Evolutionary conservation across 2,888 invertebrate genomes (phyloP).

Genomic region (Melipona bicolor): DNA sequence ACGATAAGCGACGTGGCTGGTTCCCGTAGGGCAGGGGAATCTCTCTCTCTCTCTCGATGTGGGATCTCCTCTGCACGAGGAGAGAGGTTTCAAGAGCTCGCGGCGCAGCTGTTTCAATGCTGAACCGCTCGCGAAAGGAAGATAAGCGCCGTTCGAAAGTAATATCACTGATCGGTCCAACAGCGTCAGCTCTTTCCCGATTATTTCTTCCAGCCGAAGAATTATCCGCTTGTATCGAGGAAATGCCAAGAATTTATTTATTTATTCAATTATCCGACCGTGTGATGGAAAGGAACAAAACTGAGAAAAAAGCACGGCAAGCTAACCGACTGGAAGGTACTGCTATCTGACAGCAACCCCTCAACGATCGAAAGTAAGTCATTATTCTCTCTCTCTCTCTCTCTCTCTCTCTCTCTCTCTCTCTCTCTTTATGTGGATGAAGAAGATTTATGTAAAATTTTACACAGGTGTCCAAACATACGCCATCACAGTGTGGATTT

Average conservation of each 20-base stretch:
- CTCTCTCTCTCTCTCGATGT: neutral
- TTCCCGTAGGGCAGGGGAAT: slow-evolving; percentile 13
- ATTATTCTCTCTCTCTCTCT: too few species aligned
- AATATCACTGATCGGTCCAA: slow-evolving; percentile 42
- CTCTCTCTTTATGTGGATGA: too few species aligned
- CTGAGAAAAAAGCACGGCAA: neutral
- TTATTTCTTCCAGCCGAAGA: slow-evolving; percentile 7
- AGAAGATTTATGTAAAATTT: too few species aligned
- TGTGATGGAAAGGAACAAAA: neutral
- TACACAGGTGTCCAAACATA: too few species aligned
- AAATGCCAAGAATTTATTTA: slow-evolving; percentile 20
- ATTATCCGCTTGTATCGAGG: neutral
- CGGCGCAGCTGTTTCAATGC: slow-evolving; percentile 29
- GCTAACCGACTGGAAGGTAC: neutral
- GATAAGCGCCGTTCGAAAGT: slow-evolving; percentile 45
- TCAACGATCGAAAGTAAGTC: too few species aligned
- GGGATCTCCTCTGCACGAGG: too few species aligned
- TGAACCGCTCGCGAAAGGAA: neutral
- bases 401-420: too few species aligned
- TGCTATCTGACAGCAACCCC: neutral
- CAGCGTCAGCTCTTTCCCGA: slow-evolving; percentile 39
- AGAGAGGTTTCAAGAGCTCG: neutral
- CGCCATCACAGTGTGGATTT: too few species aligned
- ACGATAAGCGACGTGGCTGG: slow-evolving; percentile 34
- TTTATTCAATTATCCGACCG: slow-evolving; percentile 21